Base-by-base conservation (phyloP, 2,113 vertebrate genomes). In the Pao palembangensis region DNA sequence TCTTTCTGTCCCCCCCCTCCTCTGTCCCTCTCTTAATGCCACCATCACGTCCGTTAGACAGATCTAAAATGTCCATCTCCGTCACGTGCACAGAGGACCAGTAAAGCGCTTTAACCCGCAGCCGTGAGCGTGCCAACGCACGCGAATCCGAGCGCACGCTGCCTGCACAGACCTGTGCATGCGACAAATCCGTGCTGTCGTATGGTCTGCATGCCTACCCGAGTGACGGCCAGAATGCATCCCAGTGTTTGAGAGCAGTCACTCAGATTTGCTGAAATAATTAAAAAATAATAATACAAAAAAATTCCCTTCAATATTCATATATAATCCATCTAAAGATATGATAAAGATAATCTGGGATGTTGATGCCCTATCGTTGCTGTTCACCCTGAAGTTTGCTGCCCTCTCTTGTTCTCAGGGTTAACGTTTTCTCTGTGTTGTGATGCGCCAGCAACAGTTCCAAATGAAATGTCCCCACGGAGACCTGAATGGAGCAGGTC, bases 41-140 rank as follows among this genome's bases (percentile, higher is more conserved):
- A 67, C 72, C 78, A 65, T 75, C 78, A 74, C 71, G 66, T 76
- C 64, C 67, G 62, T 50, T 51, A 68, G 47, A 61, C 65, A 66
- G 47, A 75, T 78, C 50, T 65, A 49, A 68, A 73, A 51, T 68
- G 79, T 75, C 80, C 80, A 62, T 69, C 81, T 78, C 81, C 76
- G 79, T 85, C 84, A 87, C 85, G 84, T 89, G 80, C 78, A 76
- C 71, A 28, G 59, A 70, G 68, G 73, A 78, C 63, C 65, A 62
- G 38, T 56, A 69, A 51, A 73, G 75, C 76, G 56, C 58, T 49
- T 73, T 41, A 65, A 57, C 63, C 19, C 28, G 3, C 47, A 42
- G 55, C 11, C 60, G 42, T 31, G 28, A 54, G 58, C 55, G 58
- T 62, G 18, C 55, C 42, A 38, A 20, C 61, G 34, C 62, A 54